A percentile compares a stretch with the other conserved stretches of the same genome.
Evolutionary conservation across 2,888 invertebrate species (phyloP).

Genomic region (Petrolisthes cinctipes): DNA sequence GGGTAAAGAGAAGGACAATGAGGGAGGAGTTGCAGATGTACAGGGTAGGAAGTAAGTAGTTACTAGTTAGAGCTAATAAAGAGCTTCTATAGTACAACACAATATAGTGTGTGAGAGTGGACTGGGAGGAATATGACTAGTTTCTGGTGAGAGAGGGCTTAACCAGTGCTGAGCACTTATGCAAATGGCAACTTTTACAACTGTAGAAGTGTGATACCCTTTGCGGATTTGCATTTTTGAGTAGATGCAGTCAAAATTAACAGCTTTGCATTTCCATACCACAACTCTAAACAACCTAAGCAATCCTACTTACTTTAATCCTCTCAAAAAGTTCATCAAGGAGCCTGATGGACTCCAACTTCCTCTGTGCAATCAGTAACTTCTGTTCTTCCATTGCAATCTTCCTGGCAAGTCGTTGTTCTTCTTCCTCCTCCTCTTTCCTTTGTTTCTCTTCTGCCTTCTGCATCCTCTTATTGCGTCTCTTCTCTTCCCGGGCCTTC

Average conservation of each 20-base stretch:
- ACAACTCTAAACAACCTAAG: too few species aligned
- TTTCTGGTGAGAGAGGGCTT: too few species aligned
- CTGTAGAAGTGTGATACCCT: not conserved
- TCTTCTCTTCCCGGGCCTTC: constrained; percentile 65
- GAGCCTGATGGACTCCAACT: constrained; percentile 88
- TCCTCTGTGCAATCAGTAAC: constrained; percentile 86
- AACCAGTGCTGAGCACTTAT: too few species aligned
- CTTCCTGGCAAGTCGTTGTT: constrained; percentile 66
- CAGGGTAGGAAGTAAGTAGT: too few species aligned
- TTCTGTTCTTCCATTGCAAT: constrained; percentile 80
- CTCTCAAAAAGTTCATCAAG: constrained; percentile 88
- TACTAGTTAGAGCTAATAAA: too few species aligned
- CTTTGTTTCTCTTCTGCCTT: constrained; percentile 53
- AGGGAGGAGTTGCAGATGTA: too few species aligned
- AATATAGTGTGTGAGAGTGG: too few species aligned
- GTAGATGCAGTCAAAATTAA: not conserved
- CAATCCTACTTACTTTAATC: constrained; percentile 78
- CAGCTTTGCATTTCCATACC: not conserved
- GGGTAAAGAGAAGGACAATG: too few species aligned
- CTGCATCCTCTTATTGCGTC: constrained; percentile 44
- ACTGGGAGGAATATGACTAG: too few species aligned
- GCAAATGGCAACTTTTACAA: too few species aligned
- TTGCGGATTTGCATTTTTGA: not conserved
- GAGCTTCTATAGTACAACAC: too few species aligned
- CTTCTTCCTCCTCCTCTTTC: constrained; percentile 67